phyloP scores from a whole-genome alignment of 2,888 invertebrate genomes.

The Elegia similella region DNA sequence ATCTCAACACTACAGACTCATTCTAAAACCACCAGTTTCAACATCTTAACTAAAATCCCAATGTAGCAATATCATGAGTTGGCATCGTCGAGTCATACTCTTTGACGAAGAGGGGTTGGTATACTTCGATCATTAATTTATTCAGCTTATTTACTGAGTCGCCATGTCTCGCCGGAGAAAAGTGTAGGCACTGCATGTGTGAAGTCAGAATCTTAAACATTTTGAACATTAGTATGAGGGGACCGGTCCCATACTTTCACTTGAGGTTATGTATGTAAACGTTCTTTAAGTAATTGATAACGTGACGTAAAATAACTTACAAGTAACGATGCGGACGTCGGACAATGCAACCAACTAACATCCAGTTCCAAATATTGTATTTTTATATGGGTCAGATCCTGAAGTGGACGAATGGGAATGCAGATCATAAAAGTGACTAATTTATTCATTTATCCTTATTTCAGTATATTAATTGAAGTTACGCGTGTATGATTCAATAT shows the following conservation, averaged over 20 bases:
- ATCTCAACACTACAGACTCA: background rate
- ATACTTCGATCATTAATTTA: slow-evolving; percentile 69
- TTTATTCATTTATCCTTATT: too few relatives aligned
- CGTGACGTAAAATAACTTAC: slow-evolving; percentile 61
- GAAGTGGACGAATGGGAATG: background rate
- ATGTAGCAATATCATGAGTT: slow-evolving; percentile 4
- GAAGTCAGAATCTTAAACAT: slow-evolving; percentile 73
- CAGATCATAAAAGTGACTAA: too few relatives aligned
- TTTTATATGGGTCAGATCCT: background rate
- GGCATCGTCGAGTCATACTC: slow-evolving; percentile 35
- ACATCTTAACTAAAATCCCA: background rate
- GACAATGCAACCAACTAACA: background rate
- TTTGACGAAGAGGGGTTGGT: slow-evolving; percentile 64
- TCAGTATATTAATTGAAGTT: too few relatives aligned
- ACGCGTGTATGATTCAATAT: too few relatives aligned
- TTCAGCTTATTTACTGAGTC: slow-evolving; percentile 70
- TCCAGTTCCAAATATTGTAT: background rate
- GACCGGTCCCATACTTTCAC: slow-evolving; percentile 73
- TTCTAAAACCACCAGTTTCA: background rate
- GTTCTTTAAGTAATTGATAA: slow-evolving; percentile 67
- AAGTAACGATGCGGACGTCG: background rate
- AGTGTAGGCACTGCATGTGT: slow-evolving; percentile 60
- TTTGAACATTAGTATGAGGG: slow-evolving; percentile 75
- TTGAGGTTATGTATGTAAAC: slow-evolving; percentile 77
- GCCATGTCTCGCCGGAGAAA: slow-evolving; percentile 68